A percentile compares a stretch with the other conserved stretches of the same genome.
Conservation (phyloP, 2,797 vertebrate species). For the Onychomys torridus region DNA sequence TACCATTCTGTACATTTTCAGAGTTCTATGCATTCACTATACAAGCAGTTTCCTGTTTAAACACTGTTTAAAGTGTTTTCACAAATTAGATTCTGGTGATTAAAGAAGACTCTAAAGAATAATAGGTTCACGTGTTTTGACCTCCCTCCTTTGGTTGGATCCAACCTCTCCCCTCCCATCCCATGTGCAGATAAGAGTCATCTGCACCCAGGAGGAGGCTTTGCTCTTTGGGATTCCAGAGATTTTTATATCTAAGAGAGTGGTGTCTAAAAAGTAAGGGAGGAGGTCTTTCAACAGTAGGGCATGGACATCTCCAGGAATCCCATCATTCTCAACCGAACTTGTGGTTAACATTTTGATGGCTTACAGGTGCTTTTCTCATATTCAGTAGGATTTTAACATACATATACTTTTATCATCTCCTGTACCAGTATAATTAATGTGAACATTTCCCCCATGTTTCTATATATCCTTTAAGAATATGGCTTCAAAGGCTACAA, state of each 20-base stretch:
- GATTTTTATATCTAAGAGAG: conserved; percentile 14
- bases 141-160: conserved; percentile 31
- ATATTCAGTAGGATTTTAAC: not conserved
- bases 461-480: conserved; percentile 40
- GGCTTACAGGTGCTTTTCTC: not conserved
- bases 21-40: not conserved
- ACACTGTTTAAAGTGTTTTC: conserved; percentile 5
- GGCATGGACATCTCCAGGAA: conserved; percentile 16
- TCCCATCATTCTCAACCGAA: not conserved
- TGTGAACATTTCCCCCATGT: conserved; percentile 25
- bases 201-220: not conserved
- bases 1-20: not conserved
- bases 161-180: too few species aligned
- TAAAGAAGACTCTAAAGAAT: conserved; percentile 30
- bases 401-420: not conserved
- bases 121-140: conserved; percentile 46
- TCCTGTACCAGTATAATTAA: conserved; percentile 21
- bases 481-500: conserved; percentile 18
- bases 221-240: conserved; percentile 1
- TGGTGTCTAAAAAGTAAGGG: not conserved
- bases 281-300: not conserved
- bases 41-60: not conserved
- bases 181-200: not conserved
- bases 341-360: conserved; percentile 25
- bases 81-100: not conserved